Evolutionary conservation across 2,888 invertebrate genomes (phyloP).

Genomic region (Endotricha flammealis): DNA sequence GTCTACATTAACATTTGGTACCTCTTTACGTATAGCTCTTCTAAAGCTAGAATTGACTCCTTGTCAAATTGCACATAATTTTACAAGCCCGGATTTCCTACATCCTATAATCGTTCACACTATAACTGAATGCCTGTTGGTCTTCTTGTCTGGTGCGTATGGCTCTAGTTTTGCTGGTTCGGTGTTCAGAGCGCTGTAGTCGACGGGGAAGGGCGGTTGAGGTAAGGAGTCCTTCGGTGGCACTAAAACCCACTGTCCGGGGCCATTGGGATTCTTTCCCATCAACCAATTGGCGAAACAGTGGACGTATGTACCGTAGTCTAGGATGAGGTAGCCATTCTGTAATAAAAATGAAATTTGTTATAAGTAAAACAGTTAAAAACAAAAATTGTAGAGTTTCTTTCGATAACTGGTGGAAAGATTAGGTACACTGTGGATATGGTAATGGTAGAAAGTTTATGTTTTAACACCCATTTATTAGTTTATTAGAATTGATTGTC

Average conservation of each 20-base stretch:
- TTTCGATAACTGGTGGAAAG: too few species aligned
- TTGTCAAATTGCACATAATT: slow-evolving; percentile 11
- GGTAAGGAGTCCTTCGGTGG: slow-evolving; percentile 75
- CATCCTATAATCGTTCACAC: slow-evolving; percentile 50
- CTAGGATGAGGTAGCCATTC: slow-evolving; percentile 83
- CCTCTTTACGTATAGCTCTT: slow-evolving; percentile 14
- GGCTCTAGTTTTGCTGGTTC: slow-evolving; percentile 84
- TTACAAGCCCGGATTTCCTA: neutral
- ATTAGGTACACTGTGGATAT: too few species aligned
- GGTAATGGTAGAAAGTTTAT: too few species aligned
- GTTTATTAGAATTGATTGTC: too few species aligned
- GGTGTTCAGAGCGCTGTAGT: slow-evolving; percentile 86
- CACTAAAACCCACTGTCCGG: slow-evolving; percentile 85
- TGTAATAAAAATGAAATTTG: slow-evolving; percentile 47
- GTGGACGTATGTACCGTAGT: slow-evolving; percentile 83
- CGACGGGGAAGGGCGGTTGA: slow-evolving; percentile 83
- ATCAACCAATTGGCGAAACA: slow-evolving; percentile 87
- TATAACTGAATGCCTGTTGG: slow-evolving; percentile 83
- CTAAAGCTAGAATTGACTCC: slow-evolving; percentile 14
- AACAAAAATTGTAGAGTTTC: too few species aligned
- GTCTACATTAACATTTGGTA: slow-evolving; percentile 13
- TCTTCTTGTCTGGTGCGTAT: slow-evolving; percentile 82
- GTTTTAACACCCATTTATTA: too few species aligned
- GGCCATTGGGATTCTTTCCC: slow-evolving; percentile 86
- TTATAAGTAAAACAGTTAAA: neutral